phyloP scores from a whole-genome alignment of 2,888 invertebrate genomes.

The Cinara cedri region DNA sequence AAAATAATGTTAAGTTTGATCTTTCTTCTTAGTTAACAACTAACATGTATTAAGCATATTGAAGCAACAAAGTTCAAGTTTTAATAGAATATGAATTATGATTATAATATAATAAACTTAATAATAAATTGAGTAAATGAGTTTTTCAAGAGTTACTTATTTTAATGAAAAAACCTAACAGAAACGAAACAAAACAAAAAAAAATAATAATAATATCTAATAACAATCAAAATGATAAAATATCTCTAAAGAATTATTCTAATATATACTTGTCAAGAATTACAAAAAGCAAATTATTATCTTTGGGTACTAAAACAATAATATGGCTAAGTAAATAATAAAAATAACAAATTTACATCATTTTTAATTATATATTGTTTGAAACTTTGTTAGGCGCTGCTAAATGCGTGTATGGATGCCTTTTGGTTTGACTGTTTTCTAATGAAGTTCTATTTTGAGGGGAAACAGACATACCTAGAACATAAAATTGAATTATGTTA shows the following conservation, averaged over 20 bases:
- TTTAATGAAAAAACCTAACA: slow-evolving; percentile 49
- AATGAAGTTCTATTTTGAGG: slow-evolving; percentile 54
- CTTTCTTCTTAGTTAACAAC: slow-evolving; percentile 10
- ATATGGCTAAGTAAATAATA: slow-evolving; percentile 51
- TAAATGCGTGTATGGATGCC: slow-evolving; percentile 42
- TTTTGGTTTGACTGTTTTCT: slow-evolving; percentile 51
- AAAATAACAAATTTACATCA: slow-evolving; percentile 34
- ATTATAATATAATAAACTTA: slow-evolving; percentile 26
- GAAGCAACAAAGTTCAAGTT: background rate
- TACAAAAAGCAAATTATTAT: slow-evolving; percentile 52
- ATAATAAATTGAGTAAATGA: slow-evolving; percentile 42
- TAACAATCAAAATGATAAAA: slow-evolving; percentile 50
- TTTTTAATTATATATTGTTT: slow-evolving; percentile 37
- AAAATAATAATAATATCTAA: slow-evolving; percentile 27
- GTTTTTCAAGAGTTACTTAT: slow-evolving; percentile 38
- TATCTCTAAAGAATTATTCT: slow-evolving; percentile 36
- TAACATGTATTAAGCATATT: background rate
- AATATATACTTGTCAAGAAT: slow-evolving; percentile 20
- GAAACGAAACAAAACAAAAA: slow-evolving; percentile 29
- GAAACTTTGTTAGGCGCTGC: slow-evolving; percentile 34
- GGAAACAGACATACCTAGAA: slow-evolving; percentile 50
- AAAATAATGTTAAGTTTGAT: slow-evolving; percentile 36
- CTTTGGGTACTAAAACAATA: slow-evolving; percentile 47
- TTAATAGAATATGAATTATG: slow-evolving; percentile 23
- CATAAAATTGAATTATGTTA: background rate